Percentiles rank a stretch among this genome's conserved stretches.
phyloP scores from a whole-genome alignment of 2,888 invertebrate genomes.

The Phoenoteleia sp. region DNA sequence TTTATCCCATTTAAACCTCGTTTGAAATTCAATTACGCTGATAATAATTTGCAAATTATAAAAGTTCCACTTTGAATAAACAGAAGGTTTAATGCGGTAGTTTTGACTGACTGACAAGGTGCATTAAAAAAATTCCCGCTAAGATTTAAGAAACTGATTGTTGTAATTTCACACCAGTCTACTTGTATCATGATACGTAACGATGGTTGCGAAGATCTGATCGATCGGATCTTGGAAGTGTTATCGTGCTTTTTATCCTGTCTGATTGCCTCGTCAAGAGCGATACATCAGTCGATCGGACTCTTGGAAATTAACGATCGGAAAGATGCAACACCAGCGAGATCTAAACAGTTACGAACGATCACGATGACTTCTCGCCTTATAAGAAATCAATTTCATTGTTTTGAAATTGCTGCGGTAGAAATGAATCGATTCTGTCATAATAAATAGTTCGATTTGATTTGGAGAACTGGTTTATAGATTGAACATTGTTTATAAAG shows the following conservation, averaged over 20 bases:
- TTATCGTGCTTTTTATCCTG: constrained; percentile 70
- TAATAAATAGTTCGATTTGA: constrained; percentile 12
- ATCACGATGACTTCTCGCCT: constrained; percentile 64
- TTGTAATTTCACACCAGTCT: constrained; percentile 67
- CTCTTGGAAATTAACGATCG: constrained; percentile 79
- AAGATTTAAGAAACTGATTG: constrained; percentile 60
- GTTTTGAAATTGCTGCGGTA: constrained; percentile 47
- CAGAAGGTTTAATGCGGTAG: background rate
- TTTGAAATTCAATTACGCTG: too few species aligned
- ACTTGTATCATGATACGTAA: constrained; percentile 65
- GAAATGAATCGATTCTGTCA: background rate
- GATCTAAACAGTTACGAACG: constrained; percentile 31
- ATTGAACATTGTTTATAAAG: constrained; percentile 20
- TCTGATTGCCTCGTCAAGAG: constrained; percentile 75
- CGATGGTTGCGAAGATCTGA: constrained; percentile 56
- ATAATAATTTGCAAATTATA: too few species aligned
- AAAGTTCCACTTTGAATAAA: background rate
- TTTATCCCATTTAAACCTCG: too few species aligned
- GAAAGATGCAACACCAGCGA: constrained; percentile 73
- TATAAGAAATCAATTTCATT: constrained; percentile 63
- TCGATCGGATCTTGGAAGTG: constrained; percentile 59
- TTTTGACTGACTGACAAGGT: constrained; percentile 26
- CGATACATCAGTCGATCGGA: constrained; percentile 78
- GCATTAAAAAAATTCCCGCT: constrained; percentile 32
- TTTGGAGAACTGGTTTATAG: background rate